Percentiles rank a stretch among this genome's conserved stretches.
phyloP scores from a whole-genome alignment of 2,113 vertebrate species.

The Spheniscus mendiculus region DNA sequence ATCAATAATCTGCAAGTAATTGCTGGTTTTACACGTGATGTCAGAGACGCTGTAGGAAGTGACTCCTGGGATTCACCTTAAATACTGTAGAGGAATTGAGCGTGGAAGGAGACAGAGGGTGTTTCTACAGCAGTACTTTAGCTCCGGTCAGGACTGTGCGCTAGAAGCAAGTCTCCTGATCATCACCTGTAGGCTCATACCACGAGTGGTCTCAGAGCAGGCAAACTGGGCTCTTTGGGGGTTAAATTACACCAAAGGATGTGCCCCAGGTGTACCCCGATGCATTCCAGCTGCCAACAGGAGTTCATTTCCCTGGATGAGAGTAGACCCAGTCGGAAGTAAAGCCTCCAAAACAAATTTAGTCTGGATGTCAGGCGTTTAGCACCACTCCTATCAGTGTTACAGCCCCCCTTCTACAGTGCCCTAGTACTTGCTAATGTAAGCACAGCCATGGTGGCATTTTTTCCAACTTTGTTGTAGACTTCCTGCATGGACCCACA shows the following conservation, averaged over 20 bases:
- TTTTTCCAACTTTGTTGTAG: not conserved
- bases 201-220: not conserved
- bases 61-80: not conserved
- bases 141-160: not conserved
- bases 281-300: not conserved
- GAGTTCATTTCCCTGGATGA: not conserved
- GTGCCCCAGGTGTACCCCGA: not conserved
- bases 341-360: not conserved
- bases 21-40: not conserved
- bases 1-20: constrained; percentile 53
- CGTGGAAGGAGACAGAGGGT: not conserved
- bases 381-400: not conserved
- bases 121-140: not conserved
- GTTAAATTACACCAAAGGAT: not conserved
- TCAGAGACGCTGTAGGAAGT: not conserved
- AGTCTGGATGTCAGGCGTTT: not conserved
- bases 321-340: not conserved
- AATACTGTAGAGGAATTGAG: not conserved
- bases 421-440: not conserved
- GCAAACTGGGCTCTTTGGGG: not conserved
- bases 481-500: not conserved
- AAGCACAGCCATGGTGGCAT: not conserved
- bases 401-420: not conserved
- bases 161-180: not conserved
- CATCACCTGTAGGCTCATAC: not conserved